Evolutionary conservation across 2,113 vertebrate species (phyloP), one percentile per base, ranked within the genome.

Genomic region (Garra rufa): DNA sequence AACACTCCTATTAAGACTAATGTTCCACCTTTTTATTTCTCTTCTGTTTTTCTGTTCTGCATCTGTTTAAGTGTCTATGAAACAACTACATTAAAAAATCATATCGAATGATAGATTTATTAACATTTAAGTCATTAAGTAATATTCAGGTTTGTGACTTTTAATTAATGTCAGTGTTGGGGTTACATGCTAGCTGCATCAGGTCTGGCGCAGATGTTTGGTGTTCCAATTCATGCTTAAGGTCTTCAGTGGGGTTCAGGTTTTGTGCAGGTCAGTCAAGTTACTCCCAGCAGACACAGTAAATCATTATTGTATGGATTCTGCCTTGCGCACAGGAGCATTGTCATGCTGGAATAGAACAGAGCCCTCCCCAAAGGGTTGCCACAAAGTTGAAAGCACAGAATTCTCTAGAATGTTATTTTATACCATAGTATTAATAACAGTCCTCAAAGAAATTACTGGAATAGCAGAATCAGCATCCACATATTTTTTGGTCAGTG

Each of bases 1-100:
- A 89, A 87, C 89, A 75, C 85, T 78, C 38, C 15, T 83, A 88
- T 17, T 55, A 55, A n/a, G 86, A 82, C 41, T 38, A 75, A 4
- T 71, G 80, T 78, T 89, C 91, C 91, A 89, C 15, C 24, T 75
- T 46, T 3, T 14, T 43, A 70, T 19, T 70, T 73, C 21, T 4
- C 21, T 81, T 65, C 80, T 46, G 11, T 67, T 69, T 69, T 69
- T 69, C 34, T 41, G 34, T 81, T 55, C 81, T 43, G 6, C 61
- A 55, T 41, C 89, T 84, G 86, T 61, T 24, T n/a, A 44, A 8
- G 26, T 43, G 55, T 15, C 21, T 59, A 11, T 14, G 19, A 75
- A 55, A 41, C 52, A 61, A 41, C n/a, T 5, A 61, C 3, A 24
- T 71, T 82, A 14, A 21, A 34, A 4, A 34, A 55, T 71, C 19